These are phyloP conservation scores for Blastobasis lacticolella DNA, from an alignment of 2,888 invertebrate genomes.

Conservation along the genomic window DNA sequence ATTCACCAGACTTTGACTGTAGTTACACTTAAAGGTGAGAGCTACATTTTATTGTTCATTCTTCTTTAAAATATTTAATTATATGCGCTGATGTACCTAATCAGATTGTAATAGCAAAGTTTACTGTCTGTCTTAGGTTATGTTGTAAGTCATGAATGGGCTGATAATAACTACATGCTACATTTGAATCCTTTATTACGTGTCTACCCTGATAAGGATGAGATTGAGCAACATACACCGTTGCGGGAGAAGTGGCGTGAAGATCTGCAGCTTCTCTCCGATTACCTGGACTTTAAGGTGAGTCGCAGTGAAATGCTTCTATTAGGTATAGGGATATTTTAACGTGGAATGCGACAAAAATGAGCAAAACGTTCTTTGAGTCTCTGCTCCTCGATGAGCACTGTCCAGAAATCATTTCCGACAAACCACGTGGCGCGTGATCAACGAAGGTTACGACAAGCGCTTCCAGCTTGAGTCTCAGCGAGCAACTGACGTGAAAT, in stretches of 20 bases:
- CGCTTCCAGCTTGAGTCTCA: too few relatives aligned
- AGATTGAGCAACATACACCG: slow-evolving; percentile 53
- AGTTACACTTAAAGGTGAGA: slow-evolving; percentile 67
- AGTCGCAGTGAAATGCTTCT: not conserved
- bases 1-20: slow-evolving; percentile 69
- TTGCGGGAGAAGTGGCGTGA: slow-evolving; percentile 69
- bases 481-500: too few relatives aligned
- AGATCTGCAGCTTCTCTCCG: slow-evolving; percentile 76
- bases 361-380: too few relatives aligned
- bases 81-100: not conserved
- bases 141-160: slow-evolving; percentile 77
- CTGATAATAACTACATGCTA: slow-evolving; percentile 68
- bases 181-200: slow-evolving; percentile 72
- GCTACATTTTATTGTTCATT: not conserved
- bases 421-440: too few relatives aligned
- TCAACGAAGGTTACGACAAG: too few relatives aligned
- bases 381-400: too few relatives aligned
- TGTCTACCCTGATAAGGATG: slow-evolving; percentile 44
- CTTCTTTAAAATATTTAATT: slow-evolving; percentile 1
- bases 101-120: slow-evolving; percentile 14
- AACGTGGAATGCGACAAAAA: too few relatives aligned
- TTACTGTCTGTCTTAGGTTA: slow-evolving; percentile 43
- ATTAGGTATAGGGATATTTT: too few relatives aligned
- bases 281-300: slow-evolving; percentile 77
- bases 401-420: too few relatives aligned